phyloP scores from a whole-genome alignment of 2,113 vertebrate species.

The rabbit (Oryctolagus cuniculus) region DNA sequence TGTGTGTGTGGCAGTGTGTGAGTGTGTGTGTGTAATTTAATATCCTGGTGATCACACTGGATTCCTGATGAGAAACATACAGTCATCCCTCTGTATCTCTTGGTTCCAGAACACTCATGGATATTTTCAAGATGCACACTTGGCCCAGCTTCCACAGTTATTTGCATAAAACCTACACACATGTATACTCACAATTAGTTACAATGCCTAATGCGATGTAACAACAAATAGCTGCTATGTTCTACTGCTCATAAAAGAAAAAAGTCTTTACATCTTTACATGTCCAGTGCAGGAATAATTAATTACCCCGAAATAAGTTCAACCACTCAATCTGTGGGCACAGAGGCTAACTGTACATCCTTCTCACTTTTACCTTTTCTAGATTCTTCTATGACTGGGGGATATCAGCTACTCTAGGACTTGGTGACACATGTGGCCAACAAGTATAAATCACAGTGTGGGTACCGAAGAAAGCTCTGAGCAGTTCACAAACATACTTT shows the following conservation, averaged over 20 bases:
- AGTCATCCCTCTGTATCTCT: not conserved
- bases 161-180: no score
- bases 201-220: not conserved
- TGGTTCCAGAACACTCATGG: no score
- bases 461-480: not conserved
- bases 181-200: not conserved
- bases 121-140: no score
- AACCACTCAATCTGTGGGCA: not conserved
- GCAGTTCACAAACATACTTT: rapidly evolving
- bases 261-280: no score
- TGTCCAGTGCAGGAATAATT: not conserved
- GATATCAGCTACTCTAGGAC: not conserved
- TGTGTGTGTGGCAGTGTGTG: rapidly evolving
- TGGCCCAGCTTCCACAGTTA: no score
- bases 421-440: not conserved
- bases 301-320: no score
- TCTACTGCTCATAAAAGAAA: no score
- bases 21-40: not conserved
- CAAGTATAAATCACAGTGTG: not conserved
- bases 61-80: not conserved
- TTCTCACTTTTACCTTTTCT: not conserved
- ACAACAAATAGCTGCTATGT: not conserved
- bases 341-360: no score
- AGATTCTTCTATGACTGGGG: not conserved
- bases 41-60: not conserved